Evolutionary conservation across 2,797 vertebrate genomes (phyloP), one percentile per base, ranked within the genome.

Genomic region (Gambelia wislizenii): DNA sequence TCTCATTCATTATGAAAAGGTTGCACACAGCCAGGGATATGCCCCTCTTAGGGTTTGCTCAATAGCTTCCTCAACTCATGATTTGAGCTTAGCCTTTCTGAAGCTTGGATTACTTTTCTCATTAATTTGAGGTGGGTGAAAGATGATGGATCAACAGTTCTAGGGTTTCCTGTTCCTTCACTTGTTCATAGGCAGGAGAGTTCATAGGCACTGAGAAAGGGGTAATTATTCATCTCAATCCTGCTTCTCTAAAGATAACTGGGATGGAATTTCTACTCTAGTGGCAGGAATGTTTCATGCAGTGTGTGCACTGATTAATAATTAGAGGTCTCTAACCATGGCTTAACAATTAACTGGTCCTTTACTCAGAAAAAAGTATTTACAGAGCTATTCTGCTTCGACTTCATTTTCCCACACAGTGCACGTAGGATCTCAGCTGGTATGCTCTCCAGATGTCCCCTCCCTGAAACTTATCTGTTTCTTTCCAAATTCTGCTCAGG

Each of bases 161-260:
- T 25, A 82, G n/a, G 27, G 44, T 1, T 36, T 61, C 80, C 56
- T 44, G 20, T 77, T 72, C 8, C 9, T 5, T 64, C 30, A 49
- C 59, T 72, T 87, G 85, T n/a, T 25, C 42, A 79, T 2, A 64
- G 78, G 84, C 87, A 47, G 88, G 54, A 85, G 16, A 61, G 56
- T 70, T 30, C 78, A 92, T 76, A 39, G 42, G 12, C 49, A 91
- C 39, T 36, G 52, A 84, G 36, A 70, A 89, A 77, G 30, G 47
- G 44, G 30, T 49, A 89, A 91, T 91, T 87, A 87, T 61, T 87
- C 78, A 89, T 33, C 61, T 70, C 80, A 87, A 59, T 20, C 47
- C n/a, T 64, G 36, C 42, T 91, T 91, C 93, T 91, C 84, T 59
- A 44, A 89, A 47, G 79, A 86, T 77, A 89, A 86, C 33, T 88